phyloP scores from a whole-genome alignment of 2,797 vertebrate genomes.

The Thaleichthys pacificus region DNA sequence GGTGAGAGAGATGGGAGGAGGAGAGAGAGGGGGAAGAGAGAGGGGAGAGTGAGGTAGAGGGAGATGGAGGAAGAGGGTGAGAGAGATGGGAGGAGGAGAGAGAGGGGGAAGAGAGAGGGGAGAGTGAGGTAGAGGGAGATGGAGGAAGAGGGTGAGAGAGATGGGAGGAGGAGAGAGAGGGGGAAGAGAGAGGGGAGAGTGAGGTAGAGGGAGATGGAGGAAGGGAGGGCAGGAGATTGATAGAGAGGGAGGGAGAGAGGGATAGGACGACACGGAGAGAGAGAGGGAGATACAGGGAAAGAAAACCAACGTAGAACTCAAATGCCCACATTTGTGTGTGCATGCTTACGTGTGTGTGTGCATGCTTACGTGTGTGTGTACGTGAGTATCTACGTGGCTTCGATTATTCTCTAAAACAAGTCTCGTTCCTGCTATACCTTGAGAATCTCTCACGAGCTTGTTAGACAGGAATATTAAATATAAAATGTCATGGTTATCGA shows the following conservation, averaged over 20 bases:
- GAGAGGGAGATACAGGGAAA: constrained; percentile 30
- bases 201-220: constrained; percentile 27
- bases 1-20: constrained; percentile 30
- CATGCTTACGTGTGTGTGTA: background rate
- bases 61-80: too few species aligned
- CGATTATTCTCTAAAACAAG: background rate
- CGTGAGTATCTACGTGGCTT: background rate
- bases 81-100: too few species aligned
- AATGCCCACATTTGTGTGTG: background rate
- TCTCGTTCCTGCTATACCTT: constrained; percentile 34
- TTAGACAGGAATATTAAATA: constrained; percentile 39
- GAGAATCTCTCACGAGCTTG: constrained; percentile 28
- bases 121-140: constrained; percentile 43
- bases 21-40: constrained; percentile 32
- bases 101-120: too few species aligned
- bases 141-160: constrained; percentile 17
- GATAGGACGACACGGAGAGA: constrained; percentile 9
- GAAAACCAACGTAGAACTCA: background rate
- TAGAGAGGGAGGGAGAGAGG: constrained; percentile 16
- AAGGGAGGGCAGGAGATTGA: constrained; percentile 38
- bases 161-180: constrained; percentile 29
- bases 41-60: constrained; percentile 43
- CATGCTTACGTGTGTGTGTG: too few species aligned
- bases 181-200: constrained; percentile 45
- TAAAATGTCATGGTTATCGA: too few species aligned